phyloP scores from a whole-genome alignment of 2,888 invertebrate species.

The Nomada fucata region DNA sequence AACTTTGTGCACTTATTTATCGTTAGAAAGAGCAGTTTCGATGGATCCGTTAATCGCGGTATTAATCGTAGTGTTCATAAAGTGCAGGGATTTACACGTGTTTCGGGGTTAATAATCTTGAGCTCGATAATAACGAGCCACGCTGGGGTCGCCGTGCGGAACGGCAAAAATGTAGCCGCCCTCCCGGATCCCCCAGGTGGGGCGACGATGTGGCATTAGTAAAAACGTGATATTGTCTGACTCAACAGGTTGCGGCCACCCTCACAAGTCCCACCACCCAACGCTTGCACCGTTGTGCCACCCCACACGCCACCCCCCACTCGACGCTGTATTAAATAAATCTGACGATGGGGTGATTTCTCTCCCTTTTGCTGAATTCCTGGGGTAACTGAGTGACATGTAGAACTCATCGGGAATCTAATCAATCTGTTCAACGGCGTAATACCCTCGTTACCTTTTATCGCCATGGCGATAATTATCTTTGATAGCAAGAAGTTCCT shows the following conservation, averaged over 20 bases:
- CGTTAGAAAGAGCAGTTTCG: background rate
- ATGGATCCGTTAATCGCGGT: background rate
- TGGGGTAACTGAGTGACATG: constrained; percentile 53
- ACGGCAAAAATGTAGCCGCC: constrained; percentile 66
- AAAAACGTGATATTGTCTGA: constrained; percentile 83
- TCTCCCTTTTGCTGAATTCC: constrained; percentile 68
- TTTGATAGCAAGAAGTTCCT: no score
- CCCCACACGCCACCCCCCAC: constrained; percentile 65
- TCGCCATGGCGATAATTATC: background rate
- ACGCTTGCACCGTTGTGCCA: constrained; percentile 61
- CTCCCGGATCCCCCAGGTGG: constrained; percentile 58
- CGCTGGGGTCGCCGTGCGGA: constrained; percentile 45
- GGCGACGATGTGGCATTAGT: constrained; percentile 79
- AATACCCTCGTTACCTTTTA: background rate
- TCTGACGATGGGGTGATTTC: constrained; percentile 78
- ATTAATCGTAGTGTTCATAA: background rate
- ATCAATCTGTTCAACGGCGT: constrained; percentile 53
- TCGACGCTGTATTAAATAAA: constrained; percentile 79
- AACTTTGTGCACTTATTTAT: background rate
- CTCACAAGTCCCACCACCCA: constrained; percentile 50
- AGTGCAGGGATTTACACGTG: constrained; percentile 52
- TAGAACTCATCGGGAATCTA: constrained; percentile 66
- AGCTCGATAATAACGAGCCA: constrained; percentile 61
- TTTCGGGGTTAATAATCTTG: constrained; percentile 61
- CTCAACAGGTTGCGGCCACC: constrained; percentile 82